Evolutionary conservation across 2,797 vertebrate genomes (phyloP).

Genomic region (Ceryle rudis): DNA sequence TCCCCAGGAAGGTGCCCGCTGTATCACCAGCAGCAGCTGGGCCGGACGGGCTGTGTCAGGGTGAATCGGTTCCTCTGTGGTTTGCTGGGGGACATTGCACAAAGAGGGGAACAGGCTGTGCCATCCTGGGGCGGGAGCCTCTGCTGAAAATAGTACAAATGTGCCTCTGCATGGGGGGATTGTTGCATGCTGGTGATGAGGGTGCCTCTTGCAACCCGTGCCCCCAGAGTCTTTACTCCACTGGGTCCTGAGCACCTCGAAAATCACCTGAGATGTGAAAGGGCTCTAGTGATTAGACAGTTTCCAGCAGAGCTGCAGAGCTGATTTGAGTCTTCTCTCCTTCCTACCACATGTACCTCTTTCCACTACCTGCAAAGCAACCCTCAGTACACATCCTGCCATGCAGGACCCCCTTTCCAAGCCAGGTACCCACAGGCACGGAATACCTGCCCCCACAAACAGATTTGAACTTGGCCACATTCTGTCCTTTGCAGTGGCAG

Average conservation of each 20-base stretch:
- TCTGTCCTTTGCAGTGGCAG: not conserved
- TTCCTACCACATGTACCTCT: not conserved
- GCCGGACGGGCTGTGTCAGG: not conserved
- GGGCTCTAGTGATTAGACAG: not conserved
- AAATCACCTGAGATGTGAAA: not conserved
- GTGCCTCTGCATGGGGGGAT: fast-evolving
- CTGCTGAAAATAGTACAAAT: not conserved
- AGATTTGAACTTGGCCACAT: not conserved
- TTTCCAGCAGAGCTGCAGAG: not conserved
- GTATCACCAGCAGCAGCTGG: not conserved
- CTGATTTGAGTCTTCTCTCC: not conserved
- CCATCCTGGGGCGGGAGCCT: fast-evolving
- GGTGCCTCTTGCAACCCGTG: not conserved
- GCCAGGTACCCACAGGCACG: not conserved
- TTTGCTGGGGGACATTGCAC: not conserved
- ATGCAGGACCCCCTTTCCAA: not conserved
- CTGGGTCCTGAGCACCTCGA: not conserved
- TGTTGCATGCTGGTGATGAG: fast-evolving
- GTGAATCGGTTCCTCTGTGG: constrained; percentile 49
- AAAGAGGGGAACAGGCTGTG: not conserved
- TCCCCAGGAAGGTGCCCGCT: not conserved
- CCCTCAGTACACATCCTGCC: not conserved
- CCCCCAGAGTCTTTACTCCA: not conserved
- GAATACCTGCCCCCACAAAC: not conserved
- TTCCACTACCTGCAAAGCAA: not conserved